phyloP scores from a whole-genome alignment of 1,140 invertebrate species.

The Nilaparvata lugens region DNA sequence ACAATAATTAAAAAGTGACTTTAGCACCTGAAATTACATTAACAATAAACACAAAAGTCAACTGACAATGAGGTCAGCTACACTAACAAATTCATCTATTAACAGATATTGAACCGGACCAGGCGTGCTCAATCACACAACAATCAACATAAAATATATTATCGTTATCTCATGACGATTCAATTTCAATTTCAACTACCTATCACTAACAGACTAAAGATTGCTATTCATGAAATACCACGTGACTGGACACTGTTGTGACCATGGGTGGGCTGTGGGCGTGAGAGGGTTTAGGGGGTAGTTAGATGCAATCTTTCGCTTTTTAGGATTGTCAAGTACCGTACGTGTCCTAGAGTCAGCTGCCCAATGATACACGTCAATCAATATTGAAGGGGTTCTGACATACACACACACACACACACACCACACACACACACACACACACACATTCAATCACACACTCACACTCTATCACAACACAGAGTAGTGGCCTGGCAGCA shows the following conservation, averaged over 20 bases:
- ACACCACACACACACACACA: neutral
- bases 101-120: neutral
- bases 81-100: conserved; percentile 14
- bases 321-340: too few species aligned
- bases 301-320: too few species aligned
- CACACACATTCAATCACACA: neutral
- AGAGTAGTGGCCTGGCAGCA: conserved; percentile 26
- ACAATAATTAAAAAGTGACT: conserved; percentile 26
- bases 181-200: neutral
- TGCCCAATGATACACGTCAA: neutral
- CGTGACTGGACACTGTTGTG: too few species aligned
- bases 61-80: conserved; percentile 24
- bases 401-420: neutral
- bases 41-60: conserved; percentile 27
- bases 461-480: conserved; percentile 26
- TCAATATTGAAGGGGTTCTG: too few species aligned
- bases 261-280: too few species aligned
- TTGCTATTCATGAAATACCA: conserved; percentile 3
- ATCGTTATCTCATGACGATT: neutral
- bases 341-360: neutral
- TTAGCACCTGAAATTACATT: conserved; percentile 27
- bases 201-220: conserved; percentile 22
- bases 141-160: conserved; percentile 25
- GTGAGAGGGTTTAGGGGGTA: too few species aligned
- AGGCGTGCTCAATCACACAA: conserved; percentile 15